Base-by-base conservation (phyloP, 2,888 invertebrate species). In the Sylvicola cinctus region DNA sequence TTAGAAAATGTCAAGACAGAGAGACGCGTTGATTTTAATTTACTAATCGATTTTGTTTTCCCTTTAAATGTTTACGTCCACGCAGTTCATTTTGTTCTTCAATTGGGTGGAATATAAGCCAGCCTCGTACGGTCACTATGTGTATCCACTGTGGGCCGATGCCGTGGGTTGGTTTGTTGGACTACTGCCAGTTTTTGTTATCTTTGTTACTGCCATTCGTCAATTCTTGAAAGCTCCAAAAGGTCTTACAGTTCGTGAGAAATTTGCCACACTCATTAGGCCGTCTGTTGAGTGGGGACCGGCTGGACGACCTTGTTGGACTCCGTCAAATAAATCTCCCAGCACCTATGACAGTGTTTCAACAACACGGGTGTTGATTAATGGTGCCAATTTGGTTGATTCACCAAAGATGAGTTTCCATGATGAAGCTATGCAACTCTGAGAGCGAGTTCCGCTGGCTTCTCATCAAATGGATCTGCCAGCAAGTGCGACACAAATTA, bases 121-220 rank as follows among this genome's bases (percentile, higher is more conserved):
- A 1, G 68, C 77, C 1, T 70, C 65, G 1, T 75, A 75, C 45
- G 78, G 75, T 0, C 61, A 67, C 40, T 81, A 80, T 48, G 65
- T 72, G n/a, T 83, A 80, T 48, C 83, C 83, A 2, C 57, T 64
- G 47, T 81, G 79, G 80, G 81, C 81, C 1, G 73, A 80, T 47
- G 68, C 67, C 0, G 65, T 78, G 3, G 83, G 83, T 7, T 81
- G 80, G 78, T 57, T 68, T 1, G 54, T 81, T 31, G 76, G 81
- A 1, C 62, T 79, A n/a, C 50, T 77, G 35, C 80, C 81, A 0
- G 70, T 81, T 6, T 50, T 68, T 13, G 69, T 79, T 2, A 70
- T 77, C 31, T 58, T 75, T 4, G 42, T 67, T 11, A 65, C 68
- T 55, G 68, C 65, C 4, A 54, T 69, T 28, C 61, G 63, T 37